Percentiles rank a stretch among this genome's conserved stretches.
phyloP scores from a whole-genome alignment of 2,797 vertebrate genomes.

The Loriculus beryllinus region DNA sequence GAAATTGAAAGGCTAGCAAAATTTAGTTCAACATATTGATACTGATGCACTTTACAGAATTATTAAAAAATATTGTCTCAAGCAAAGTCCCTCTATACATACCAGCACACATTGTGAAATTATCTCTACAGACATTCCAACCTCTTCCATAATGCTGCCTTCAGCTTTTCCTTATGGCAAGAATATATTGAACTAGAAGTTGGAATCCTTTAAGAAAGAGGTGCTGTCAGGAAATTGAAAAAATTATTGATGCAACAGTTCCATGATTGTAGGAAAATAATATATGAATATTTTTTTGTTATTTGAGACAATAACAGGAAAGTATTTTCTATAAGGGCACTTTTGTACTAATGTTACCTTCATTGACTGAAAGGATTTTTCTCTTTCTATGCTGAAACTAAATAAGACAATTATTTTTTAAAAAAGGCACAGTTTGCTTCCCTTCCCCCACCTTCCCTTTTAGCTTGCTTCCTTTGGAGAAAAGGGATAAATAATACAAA shows the following conservation, averaged over 20 bases:
- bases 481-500: neutral
- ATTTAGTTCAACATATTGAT: neutral
- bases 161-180: neutral
- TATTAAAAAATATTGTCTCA: neutral
- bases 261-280: neutral
- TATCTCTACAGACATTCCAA: neutral
- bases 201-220: neutral
- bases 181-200: neutral
- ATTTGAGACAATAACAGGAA: neutral
- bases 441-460: neutral
- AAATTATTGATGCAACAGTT: neutral
- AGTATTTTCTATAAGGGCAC: neutral
- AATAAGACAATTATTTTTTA: neutral
- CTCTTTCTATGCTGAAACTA: neutral
- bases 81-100: neutral
- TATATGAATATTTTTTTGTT: neutral
- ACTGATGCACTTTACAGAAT: neutral
- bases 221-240: neutral
- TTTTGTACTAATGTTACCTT: neutral
- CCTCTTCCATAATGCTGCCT: neutral
- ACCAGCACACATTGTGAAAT: neutral
- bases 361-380: neutral
- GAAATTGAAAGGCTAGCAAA: neutral
- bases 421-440: neutral
- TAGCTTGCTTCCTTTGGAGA: neutral